phyloP scores from a whole-genome alignment of 2,888 invertebrate species.

The Platycnemis pennipes region DNA sequence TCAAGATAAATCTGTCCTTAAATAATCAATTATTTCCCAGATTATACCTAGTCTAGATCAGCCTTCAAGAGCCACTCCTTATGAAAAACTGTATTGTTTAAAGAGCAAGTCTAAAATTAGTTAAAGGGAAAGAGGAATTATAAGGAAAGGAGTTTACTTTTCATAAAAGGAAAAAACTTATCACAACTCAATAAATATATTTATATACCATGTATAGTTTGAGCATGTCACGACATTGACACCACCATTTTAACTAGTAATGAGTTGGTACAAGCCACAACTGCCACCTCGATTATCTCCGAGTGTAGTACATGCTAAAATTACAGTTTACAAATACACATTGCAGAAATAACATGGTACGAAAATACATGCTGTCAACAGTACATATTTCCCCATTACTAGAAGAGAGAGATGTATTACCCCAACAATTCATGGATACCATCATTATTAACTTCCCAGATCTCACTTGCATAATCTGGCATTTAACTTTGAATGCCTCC shows the following conservation, averaged over 20 bases:
- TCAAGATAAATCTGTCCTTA: no score
- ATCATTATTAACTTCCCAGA: neutral
- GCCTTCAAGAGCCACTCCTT: neutral
- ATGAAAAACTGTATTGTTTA: neutral
- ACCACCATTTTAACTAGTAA: slow-evolving; percentile 59
- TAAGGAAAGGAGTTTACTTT: neutral
- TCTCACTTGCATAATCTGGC: neutral
- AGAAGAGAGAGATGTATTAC: slow-evolving; percentile 17
- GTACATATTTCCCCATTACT: slow-evolving; percentile 31
- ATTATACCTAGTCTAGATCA: no score
- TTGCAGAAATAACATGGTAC: slow-evolving; percentile 61
- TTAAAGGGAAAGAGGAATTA: neutral
- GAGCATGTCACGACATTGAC: slow-evolving; percentile 66
- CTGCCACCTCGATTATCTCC: slow-evolving; percentile 46
- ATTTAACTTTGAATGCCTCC: neutral
- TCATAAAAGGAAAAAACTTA: slow-evolving; percentile 6
- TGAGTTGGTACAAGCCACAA: slow-evolving; percentile 67
- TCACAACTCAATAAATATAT: slow-evolving; percentile 66
- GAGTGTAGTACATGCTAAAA: slow-evolving; percentile 50
- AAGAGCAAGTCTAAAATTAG: neutral
- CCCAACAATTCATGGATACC: neutral
- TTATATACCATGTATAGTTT: slow-evolving; percentile 67
- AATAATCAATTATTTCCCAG: no score
- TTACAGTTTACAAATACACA: slow-evolving; percentile 61
- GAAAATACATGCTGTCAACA: slow-evolving; percentile 65